Base-by-base conservation (phyloP, 2,888 invertebrate genomes). In the Folsomia manolachei region DNA sequence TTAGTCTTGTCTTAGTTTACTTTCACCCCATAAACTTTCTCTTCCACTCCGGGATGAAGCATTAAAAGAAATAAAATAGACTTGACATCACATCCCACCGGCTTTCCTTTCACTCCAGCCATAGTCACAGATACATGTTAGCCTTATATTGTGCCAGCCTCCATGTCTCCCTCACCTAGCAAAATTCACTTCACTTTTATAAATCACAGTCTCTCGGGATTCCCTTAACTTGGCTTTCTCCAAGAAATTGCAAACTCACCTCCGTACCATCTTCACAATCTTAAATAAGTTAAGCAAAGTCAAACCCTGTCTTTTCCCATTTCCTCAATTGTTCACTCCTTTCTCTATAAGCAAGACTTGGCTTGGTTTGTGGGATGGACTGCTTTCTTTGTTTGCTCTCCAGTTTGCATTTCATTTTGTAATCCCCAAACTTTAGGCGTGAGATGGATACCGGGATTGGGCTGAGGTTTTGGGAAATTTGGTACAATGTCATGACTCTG, bases 181-280 rank as follows among this genome's bases (percentile, higher is more conserved):
- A 39, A 66, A 66, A 66, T 66, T 52, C 51, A 66, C 66, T 66
- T 64, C 64, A 64, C 24, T 64, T 66, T 66, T 66, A 66, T 66
- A 66, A 66, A 66, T 66, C 66, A 51, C 66, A 24, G 39, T 39
- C 39, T 39, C 39, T 39, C 39, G 39, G 39, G 39, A 39, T 39
- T 39, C 7, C 39, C 14, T 39, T 39, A 4, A 39, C 39, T 39
- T 39, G 7, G 4, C 39, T 39, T 39, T 39, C 39, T 39, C 39
- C 39, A 14, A 39, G 39, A 39, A 39, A 39, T 14, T 39, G 39
- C 39, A 39, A 39, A 39, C 39, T 39, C 39, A 39, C 39, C 39
- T 39, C 14, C 39, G 4, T 39, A 4, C 4, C 14, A 4, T 39
- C 39, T 39, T 14, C 39, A 9, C 39, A 39, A 39, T 39, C 39